Percentiles rank a stretch among this genome's conserved stretches.
These are phyloP conservation scores for Ctenochaetus hawaiiensis DNA, from an alignment of 2,797 vertebrate species.

Conservation along the genomic window DNA sequence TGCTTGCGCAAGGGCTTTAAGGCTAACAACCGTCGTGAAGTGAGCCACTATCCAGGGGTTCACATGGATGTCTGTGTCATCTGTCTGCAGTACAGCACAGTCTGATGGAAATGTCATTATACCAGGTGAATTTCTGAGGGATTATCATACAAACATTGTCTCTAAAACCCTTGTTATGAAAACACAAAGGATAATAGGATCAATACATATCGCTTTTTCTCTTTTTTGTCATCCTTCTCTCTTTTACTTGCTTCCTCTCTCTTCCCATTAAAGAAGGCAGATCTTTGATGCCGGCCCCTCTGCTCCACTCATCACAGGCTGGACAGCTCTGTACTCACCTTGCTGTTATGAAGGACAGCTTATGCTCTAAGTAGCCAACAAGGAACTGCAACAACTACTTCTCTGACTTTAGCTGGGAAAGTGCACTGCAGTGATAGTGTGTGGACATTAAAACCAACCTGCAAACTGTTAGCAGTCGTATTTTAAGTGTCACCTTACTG, in stretches of 20 bases:
- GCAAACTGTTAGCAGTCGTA: neutral
- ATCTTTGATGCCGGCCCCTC: constrained; percentile 39
- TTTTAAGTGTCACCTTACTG: neutral
- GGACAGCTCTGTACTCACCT: constrained; percentile 61
- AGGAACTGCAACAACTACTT: neutral
- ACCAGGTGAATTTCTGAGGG: constrained; percentile 49
- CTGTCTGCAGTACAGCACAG: constrained; percentile 43
- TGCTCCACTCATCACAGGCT: constrained; percentile 48
- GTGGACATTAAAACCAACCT: neutral
- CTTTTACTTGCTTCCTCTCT: constrained; percentile 6
- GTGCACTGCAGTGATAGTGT: constrained; percentile 12
- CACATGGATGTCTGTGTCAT: constrained; percentile 55
- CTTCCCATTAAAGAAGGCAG: constrained; percentile 17
- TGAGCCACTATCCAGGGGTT: constrained; percentile 56
- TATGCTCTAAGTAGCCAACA: constrained; percentile 44
- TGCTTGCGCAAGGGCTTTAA: constrained; percentile 82
- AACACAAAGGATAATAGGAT: constrained; percentile 50
- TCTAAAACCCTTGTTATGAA: constrained; percentile 40
- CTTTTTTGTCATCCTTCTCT: neutral
- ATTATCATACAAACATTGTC: constrained; percentile 47
- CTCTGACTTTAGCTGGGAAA: constrained; percentile 25
- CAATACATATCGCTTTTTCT: constrained; percentile 26
- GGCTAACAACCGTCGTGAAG: constrained; percentile 80
- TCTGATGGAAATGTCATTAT: constrained; percentile 54
- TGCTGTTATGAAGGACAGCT: constrained; percentile 57